Percentiles rank a stretch among this genome's conserved stretches.
Evolutionary conservation across 2,113 vertebrate genomes (phyloP).

Genomic region (Psammodynastes pulverulentus): DNA sequence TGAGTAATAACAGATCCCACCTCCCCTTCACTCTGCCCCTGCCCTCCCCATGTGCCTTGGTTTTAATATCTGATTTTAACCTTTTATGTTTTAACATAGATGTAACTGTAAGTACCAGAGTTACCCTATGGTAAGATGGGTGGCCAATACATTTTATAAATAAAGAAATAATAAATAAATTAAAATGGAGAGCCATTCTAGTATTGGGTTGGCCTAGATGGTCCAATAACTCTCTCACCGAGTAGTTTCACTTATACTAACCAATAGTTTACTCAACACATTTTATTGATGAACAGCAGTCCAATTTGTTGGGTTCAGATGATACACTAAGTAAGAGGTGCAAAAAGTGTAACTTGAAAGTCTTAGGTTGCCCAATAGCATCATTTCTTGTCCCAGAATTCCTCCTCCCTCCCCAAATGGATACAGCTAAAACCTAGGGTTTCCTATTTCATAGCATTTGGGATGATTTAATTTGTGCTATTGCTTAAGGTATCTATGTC

Average conservation of each 20-base stretch:
- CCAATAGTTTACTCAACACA: neutral
- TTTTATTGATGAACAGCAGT: neutral
- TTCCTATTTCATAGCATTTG: neutral
- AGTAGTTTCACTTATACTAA: neutral
- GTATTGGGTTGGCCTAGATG: neutral
- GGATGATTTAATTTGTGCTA: neutral
- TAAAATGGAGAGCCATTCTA: neutral
- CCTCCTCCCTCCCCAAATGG: neutral
- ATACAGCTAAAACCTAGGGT: neutral
- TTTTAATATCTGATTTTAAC: neutral
- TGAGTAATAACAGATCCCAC: neutral
- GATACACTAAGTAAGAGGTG: neutral
- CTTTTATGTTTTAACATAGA: neutral
- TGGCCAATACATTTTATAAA: neutral
- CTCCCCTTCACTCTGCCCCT: no score
- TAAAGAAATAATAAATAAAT: neutral
- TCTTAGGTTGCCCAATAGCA: neutral
- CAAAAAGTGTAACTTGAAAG: neutral
- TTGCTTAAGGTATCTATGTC: neutral
- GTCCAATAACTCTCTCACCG: neutral
- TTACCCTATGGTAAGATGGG: neutral
- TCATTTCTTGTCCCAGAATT: neutral
- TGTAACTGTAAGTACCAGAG: neutral
- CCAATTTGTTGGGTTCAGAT: neutral
- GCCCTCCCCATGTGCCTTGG: neutral